These are phyloP conservation scores for Gortyna flavago DNA, from an alignment of 2,888 invertebrate species.

Conservation along the genomic window DNA sequence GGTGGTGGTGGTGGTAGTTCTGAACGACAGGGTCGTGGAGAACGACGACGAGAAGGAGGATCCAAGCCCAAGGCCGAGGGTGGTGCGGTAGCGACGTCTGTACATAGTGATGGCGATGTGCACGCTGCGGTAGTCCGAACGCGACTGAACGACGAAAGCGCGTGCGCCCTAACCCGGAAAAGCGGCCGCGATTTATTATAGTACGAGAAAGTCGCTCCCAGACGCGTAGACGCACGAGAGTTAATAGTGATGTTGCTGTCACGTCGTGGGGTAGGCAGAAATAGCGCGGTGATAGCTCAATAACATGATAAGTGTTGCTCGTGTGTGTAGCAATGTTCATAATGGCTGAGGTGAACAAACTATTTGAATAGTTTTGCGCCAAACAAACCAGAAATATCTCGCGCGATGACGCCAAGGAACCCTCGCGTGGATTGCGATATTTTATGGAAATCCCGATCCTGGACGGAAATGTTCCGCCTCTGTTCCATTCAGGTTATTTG, in stretches of 20 bases:
- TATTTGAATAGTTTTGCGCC: conserved; percentile 47
- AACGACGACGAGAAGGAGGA: conserved; percentile 85
- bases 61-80: conserved; percentile 85
- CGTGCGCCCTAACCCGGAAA: conserved; percentile 84
- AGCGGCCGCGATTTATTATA: conserved; percentile 85
- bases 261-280: conserved; percentile 42
- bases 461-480: neutral
- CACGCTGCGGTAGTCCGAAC: conserved; percentile 75
- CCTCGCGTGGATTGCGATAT: conserved; percentile 25
- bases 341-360: conserved; percentile 58
- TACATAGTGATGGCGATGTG: conserved; percentile 79
- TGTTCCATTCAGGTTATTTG: neutral
- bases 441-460: conserved; percentile 9
- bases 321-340: conserved; percentile 35
- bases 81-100: conserved; percentile 87
- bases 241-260: conserved; percentile 58
- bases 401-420: conserved; percentile 24
- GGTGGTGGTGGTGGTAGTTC: conserved; percentile 79
- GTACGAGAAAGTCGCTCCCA: conserved; percentile 77
- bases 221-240: conserved; percentile 74
- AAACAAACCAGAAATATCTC: conserved; percentile 41
- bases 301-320: conserved; percentile 40
- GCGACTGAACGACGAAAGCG: conserved; percentile 83
- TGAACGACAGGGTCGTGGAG: conserved; percentile 84
- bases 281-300: conserved; percentile 53